These are phyloP conservation scores for Syrrhaptes paradoxus DNA, from an alignment of 2,113 vertebrate species.

Conservation along the genomic window DNA sequence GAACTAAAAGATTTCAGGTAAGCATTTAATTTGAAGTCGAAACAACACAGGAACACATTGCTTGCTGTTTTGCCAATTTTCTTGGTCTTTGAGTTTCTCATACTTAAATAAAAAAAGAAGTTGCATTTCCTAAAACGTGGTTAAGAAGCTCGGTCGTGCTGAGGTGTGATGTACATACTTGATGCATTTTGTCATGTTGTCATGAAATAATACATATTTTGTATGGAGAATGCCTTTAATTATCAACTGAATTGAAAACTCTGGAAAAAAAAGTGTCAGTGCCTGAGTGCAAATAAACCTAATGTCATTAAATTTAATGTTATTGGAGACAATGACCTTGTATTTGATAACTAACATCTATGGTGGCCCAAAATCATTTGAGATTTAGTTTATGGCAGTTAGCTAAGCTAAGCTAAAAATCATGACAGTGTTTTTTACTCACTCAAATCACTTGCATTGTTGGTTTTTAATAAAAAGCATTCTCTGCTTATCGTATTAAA, in stretches of 20 bases:
- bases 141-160: constrained; percentile 7
- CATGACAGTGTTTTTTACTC: background rate
- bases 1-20: constrained; percentile 86
- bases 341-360: background rate
- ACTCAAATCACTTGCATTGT: background rate
- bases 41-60: background rate
- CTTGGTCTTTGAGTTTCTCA: background rate
- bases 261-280: background rate
- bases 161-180: constrained; percentile 46
- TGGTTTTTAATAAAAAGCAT: constrained; percentile 32
- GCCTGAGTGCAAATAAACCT: constrained; percentile 1
- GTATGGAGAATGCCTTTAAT: constrained; percentile 43
- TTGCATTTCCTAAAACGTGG: background rate
- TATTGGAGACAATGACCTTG: background rate
- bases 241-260: constrained; percentile 43
- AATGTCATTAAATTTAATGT: background rate
- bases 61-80: background rate
- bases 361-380: background rate
- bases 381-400: background rate
- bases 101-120: background rate
- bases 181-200: constrained; percentile 55
- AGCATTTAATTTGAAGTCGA: constrained; percentile 54
- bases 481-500: background rate
- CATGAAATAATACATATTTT: constrained; percentile 3
- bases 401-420: background rate